Conservation (phyloP, 2,888 invertebrate genomes). For the Hyposoter didymator region DNA sequence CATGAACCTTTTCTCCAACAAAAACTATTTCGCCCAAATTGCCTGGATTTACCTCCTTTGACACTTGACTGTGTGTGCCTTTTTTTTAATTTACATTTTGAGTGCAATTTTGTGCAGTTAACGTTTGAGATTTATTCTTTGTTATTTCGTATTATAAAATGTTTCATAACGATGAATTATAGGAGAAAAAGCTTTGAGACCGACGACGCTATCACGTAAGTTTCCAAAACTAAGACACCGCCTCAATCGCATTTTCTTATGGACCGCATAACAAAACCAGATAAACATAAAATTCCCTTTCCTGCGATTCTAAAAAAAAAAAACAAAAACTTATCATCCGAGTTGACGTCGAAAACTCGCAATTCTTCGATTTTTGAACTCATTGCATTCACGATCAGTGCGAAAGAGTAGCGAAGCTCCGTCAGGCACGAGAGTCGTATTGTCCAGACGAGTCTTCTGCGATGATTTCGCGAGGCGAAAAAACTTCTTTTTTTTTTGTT, state of each 20-base stretch:
- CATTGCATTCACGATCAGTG: too few species aligned
- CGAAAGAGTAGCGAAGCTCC: neutral
- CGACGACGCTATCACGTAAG: conserved; percentile 53
- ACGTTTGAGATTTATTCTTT: neutral
- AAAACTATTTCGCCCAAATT: neutral
- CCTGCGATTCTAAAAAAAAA: neutral
- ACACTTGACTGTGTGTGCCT: conserved; percentile 14
- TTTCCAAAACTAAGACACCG: conserved; percentile 32
- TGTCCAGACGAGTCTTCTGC: too few species aligned
- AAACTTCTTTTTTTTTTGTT: too few species aligned
- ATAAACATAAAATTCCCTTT: neutral
- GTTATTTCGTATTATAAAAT: neutral
- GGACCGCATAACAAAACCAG: neutral
- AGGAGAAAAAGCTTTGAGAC: conserved; percentile 3
- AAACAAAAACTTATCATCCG: neutral
- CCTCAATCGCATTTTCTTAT: neutral
- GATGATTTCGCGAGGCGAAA: too few species aligned
- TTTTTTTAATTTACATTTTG: neutral
- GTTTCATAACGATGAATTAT: conserved; percentile 9
- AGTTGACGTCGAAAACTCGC: neutral
- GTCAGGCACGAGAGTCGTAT: neutral
- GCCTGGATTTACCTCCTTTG: neutral
- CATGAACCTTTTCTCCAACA: neutral
- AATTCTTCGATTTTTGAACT: neutral
- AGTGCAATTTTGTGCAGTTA: conserved; percentile 13